Base-by-base conservation (phyloP, 2,113 vertebrate genomes). In the Hydrolagus affinis region DNA sequence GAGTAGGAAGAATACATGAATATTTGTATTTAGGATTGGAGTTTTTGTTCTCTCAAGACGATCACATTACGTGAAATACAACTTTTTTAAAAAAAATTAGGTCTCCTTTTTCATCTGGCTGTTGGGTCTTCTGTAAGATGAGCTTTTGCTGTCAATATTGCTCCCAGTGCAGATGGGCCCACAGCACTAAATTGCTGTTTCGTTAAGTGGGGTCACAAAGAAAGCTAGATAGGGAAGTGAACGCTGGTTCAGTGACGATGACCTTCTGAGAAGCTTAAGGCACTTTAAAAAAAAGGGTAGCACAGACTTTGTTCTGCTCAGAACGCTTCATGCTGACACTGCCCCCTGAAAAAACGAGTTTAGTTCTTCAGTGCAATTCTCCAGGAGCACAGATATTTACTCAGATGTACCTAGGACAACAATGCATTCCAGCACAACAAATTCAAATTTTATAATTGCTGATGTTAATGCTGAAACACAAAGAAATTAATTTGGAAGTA, bases 1-100 rank as follows among this genome's bases (percentile, higher is more conserved):
- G 78, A 83, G 78, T 83, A 83, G 78, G 78, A 66, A 83, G 78
- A 83, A 83, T 83, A 83, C 66, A 68, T 75, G 73, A 75, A 75
- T 30, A 68, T 66, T 60, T 83, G 56, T 77, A 8, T 66, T 83
- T 83, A 83, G 78, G 78, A 64, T 83, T 83, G 78, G 78, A 83
- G 28, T 83, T 83, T 83, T 59, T 83, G 64, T 83, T 62, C 78
- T 66, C 64, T 60, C 66, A 32, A 28, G 28, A 62, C 66, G 23
- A 25, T 15, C 64, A 14, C 4, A 66, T 83, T 64, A 28, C 28
- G 60, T 80, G 77, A 60, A 64, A 80, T 80, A 62, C n/a, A 80
- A 80, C 23, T 25, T 59, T 6, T 25, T 59, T 6, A 62, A 62
- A 17, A 78, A 62, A 76, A 25, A 2, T 75, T 76, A 14, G 15